These are phyloP conservation scores for Glaucidium brasilianum DNA, from an alignment of 2,113 vertebrate species.

Conservation along the genomic window DNA sequence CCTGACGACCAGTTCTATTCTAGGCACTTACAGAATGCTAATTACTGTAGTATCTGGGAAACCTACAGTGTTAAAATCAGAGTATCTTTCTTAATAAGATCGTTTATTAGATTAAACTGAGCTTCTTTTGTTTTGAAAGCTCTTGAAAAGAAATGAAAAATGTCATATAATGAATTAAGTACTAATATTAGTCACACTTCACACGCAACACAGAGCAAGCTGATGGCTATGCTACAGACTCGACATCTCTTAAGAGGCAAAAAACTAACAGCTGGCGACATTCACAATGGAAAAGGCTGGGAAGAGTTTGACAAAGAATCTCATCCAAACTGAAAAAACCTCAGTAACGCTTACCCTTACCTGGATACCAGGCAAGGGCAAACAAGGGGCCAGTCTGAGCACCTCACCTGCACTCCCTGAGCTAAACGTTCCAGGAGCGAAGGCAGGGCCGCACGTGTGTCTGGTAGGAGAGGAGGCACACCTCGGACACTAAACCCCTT, in stretches of 20 bases:
- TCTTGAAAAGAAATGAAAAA: constrained; percentile 19
- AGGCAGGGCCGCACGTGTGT: not conserved
- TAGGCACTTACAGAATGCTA: not conserved
- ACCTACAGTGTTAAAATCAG: not conserved
- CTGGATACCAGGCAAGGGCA: not conserved
- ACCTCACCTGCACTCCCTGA: not conserved
- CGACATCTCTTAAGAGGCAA: constrained; percentile 9
- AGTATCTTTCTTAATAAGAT: not conserved
- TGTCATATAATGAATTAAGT: constrained; percentile 23
- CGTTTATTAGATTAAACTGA: not conserved
- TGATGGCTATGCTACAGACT: not conserved
- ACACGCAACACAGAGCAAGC: not conserved
- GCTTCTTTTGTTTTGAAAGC: constrained; percentile 35
- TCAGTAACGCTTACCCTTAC: not conserved
- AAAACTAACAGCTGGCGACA: not conserved
- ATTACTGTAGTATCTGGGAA: not conserved
- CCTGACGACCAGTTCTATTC: not conserved
- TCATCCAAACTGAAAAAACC: not conserved
- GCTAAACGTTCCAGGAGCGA: not conserved
- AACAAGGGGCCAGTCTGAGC: not conserved
- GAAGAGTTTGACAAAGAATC: not conserved
- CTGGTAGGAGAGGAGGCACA: not conserved
- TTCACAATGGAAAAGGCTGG: not conserved
- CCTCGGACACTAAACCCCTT: not conserved
- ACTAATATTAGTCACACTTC: constrained; percentile 28